Percentiles rank a stretch among this genome's conserved stretches.
phyloP scores from a whole-genome alignment of 2,888 invertebrate genomes.

The Coleophora flavipennella region DNA sequence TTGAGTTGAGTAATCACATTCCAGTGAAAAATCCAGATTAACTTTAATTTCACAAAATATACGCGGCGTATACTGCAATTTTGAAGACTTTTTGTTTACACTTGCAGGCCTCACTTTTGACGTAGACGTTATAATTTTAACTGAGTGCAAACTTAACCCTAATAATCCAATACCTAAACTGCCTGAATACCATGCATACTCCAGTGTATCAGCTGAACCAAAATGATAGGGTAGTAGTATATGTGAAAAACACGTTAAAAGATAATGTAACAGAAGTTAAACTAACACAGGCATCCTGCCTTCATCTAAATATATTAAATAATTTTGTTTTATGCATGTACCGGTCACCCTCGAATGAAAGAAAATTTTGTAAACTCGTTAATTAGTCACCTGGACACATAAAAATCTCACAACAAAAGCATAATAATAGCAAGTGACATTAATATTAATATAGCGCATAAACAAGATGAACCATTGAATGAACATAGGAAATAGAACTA shows the following conservation, averaged over 20 bases:
- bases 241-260: background rate
- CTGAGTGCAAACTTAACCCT: no score
- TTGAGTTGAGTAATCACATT: no score
- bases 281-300: background rate
- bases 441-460: background rate
- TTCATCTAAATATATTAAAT: background rate
- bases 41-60: no score
- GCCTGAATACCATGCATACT: no score
- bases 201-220: background rate
- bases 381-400: background rate
- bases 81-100: no score
- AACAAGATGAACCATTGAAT: background rate
- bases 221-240: background rate
- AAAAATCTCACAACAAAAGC: background rate
- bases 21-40: no score
- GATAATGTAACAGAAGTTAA: background rate
- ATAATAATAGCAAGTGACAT: slow-evolving; percentile 1
- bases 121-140: no score
- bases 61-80: no score
- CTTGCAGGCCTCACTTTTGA: no score
- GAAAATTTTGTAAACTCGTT: background rate
- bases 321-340: background rate
- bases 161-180: no score
- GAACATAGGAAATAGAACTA: slow-evolving; percentile 1
- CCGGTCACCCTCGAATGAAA: background rate